Conservation (phyloP, 2,797 vertebrate genomes). For the Neomorphus geoffroyi region DNA sequence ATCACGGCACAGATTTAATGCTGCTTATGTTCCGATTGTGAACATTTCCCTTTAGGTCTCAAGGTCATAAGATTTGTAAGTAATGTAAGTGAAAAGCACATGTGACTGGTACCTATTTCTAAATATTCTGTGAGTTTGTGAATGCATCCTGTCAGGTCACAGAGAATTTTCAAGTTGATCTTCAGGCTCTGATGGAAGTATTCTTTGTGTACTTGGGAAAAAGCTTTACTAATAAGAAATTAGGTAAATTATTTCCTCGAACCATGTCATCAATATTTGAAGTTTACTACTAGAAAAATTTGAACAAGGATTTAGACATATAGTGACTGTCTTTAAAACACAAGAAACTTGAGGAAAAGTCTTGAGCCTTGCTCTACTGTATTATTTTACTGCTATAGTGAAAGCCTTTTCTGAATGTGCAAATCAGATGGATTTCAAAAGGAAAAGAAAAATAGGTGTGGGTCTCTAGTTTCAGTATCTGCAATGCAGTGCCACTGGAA, state of each 20-base stretch:
- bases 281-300: not conserved
- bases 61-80: conserved; percentile 6
- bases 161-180: not conserved
- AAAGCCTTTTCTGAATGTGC: not conserved
- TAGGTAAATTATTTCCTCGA: not conserved
- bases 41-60: conserved; percentile 31
- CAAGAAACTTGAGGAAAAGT: not conserved
- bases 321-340: not conserved
- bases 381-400: not conserved
- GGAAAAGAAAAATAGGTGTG: not conserved
- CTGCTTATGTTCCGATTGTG: not conserved
- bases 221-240: not conserved
- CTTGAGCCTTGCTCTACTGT: not conserved
- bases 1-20: not conserved
- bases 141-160: not conserved
- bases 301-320: not conserved
- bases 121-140: conserved; percentile 11
- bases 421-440: not conserved
- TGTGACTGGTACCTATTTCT: not conserved
- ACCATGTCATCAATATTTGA: not conserved
- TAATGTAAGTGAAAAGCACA: conserved; percentile 12
- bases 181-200: not conserved
- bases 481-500: conserved; percentile 43
- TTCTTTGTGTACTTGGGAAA: not conserved
- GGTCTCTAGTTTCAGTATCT: conserved; percentile 17